Conservation (phyloP, 1,140 invertebrate genomes). For the Heliconius himera region DNA sequence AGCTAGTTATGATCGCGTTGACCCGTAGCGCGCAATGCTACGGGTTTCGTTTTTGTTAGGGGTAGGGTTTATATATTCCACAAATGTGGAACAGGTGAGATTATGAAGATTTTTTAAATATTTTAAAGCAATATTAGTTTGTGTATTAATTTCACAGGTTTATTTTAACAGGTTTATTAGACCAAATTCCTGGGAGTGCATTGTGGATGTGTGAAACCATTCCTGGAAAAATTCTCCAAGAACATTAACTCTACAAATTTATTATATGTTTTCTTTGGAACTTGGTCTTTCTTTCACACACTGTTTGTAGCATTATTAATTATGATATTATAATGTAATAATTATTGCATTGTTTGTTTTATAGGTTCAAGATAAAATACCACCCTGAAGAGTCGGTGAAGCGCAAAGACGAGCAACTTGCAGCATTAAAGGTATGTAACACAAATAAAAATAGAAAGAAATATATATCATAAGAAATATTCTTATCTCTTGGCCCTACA, state of each 20-base stretch:
- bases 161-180: constrained; percentile 40
- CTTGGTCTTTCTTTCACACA: constrained; percentile 43
- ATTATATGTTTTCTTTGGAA: constrained; percentile 30
- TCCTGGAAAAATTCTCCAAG: background rate
- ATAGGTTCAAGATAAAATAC: constrained; percentile 99
- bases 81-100: constrained; percentile 81
- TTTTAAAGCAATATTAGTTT: constrained; percentile 69
- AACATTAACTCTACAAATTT: background rate
- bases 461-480: no score
- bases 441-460: background rate
- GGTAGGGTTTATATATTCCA: constrained; percentile 77
- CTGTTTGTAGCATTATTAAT: constrained; percentile 35
- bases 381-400: constrained; percentile 98
- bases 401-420: constrained; percentile 92
- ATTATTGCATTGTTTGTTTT: constrained; percentile 43
- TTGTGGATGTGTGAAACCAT: background rate
- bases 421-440: constrained; percentile 88
- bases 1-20: constrained; percentile 79
- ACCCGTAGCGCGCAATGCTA: constrained; percentile 82
- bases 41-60: constrained; percentile 80
- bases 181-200: constrained; percentile 40
- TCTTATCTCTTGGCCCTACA: no score
- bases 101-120: constrained; percentile 78
- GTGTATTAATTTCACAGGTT: constrained; percentile 39
- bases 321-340: constrained; percentile 17